These are phyloP conservation scores for Mustela lutreola DNA, from an alignment of 2,113 vertebrate species.

Conservation along the genomic window DNA sequence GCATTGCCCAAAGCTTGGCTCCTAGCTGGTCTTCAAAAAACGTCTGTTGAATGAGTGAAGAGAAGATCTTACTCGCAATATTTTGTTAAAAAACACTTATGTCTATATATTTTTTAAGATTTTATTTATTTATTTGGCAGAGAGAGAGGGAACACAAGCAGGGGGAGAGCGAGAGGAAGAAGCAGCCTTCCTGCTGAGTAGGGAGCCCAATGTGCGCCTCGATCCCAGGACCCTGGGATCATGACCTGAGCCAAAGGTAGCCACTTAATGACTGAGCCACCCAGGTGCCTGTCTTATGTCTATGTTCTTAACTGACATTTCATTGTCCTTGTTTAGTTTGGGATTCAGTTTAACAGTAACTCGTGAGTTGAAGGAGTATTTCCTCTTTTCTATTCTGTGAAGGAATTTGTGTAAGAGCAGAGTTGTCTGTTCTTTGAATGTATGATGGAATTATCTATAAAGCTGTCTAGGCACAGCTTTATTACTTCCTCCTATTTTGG, in stretches of 20 bases:
- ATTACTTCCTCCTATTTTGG: constrained; percentile 1
- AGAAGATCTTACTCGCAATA: neutral
- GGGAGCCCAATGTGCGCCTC: too few relatives aligned
- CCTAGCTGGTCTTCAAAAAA: neutral
- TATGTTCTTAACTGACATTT: neutral
- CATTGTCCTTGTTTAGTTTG: neutral
- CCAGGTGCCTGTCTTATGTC: neutral
- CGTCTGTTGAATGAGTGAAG: neutral
- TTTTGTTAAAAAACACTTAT: constrained; percentile 1
- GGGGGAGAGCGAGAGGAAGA: too few relatives aligned
- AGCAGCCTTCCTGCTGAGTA: too few relatives aligned
- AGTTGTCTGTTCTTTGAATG: neutral
- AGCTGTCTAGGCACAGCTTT: neutral
- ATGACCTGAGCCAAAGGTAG: too few relatives aligned
- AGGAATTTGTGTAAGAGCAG: neutral
- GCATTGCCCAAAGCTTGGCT: neutral
- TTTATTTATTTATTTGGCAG: too few relatives aligned
- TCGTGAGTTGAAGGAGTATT: constrained; percentile 7
- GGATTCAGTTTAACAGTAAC: neutral
- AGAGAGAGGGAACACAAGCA: too few relatives aligned
- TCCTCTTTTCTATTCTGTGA: neutral
- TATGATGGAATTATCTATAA: neutral
- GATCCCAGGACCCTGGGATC: too few relatives aligned
- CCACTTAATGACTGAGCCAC: too few relatives aligned
- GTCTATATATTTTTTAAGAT: too few relatives aligned